Conservation (phyloP, 2,797 vertebrate species). For the Hafferia zeledoni region DNA sequence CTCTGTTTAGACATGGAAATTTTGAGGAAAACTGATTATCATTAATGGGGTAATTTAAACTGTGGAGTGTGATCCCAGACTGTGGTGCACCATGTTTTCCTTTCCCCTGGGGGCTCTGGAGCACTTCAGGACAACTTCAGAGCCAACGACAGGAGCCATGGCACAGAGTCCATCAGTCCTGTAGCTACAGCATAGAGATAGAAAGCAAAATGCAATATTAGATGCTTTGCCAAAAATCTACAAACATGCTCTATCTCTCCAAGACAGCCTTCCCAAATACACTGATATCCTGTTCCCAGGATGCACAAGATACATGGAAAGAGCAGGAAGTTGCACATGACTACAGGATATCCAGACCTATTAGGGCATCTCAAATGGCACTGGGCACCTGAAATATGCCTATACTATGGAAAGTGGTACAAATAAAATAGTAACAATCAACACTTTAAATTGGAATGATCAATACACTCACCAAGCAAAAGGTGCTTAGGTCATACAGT, state of each 20-base stretch:
- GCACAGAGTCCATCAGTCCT: neutral
- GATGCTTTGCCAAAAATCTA: neutral
- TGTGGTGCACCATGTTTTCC: neutral
- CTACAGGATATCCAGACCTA: neutral
- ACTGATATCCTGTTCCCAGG: neutral
- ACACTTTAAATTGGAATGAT: neutral
- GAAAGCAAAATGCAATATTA: neutral
- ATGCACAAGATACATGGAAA: neutral
- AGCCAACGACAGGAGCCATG: fast-evolving
- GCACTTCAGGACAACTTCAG: neutral
- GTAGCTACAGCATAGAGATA: neutral
- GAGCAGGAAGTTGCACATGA: neutral
- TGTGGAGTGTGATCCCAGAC: neutral
- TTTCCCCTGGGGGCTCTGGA: neutral
- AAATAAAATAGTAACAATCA: neutral
- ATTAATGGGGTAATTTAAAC: neutral
- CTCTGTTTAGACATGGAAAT: neutral
- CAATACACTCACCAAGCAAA: neutral
- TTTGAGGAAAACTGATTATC: neutral
- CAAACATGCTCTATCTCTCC: neutral
- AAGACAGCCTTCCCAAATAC: neutral
- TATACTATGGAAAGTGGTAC: neutral
- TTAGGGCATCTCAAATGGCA: neutral
- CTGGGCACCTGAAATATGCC: neutral
- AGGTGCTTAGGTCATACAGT: neutral